Base-by-base conservation (phyloP, 2,888 invertebrate genomes). In the Andrena trimmerana region DNA sequence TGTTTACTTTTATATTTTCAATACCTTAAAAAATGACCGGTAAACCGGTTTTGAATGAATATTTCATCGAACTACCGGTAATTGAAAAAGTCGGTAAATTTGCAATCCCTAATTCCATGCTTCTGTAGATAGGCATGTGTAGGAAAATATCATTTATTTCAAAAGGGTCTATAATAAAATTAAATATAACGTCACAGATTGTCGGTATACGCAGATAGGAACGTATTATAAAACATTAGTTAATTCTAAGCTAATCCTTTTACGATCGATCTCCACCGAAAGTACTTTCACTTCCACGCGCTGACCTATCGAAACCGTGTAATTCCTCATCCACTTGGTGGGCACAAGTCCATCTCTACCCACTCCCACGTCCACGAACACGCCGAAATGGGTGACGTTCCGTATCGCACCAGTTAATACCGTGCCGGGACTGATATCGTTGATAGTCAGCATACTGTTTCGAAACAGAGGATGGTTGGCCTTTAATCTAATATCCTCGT, bases 351-450 rank as follows among this genome's bases (percentile, higher is more conserved):
- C 97, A 91, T 96, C 95, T 68, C 94, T 95, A 29, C 96, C 96
- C 0, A 97, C 96, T 0, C 98, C 98, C 86, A 97, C 96, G 92
- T 99, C 99, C 0, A 98, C 97, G 94, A 99, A 99, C 70, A 97
- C 97, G 0, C 99, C 99, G 94, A 99, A 99, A 84, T 97, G 97
- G 0, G 98, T 98, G 0, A 97, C 96, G 94, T 99, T 99, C 20
- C 95, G 96, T 0, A 99, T 97, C 1, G 96, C 96, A n/a, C 99
- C 98, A 68, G 96, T 97, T 67, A 97, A 94, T 10, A 95, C 92
- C 83, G 95, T 95, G 0, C 97, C 97, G 36, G 95, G 92, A 54
- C 92, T 94, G 3, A 98, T 92, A 90, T 97, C 97, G 0, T 96
- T 95, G 2, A 97, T 95, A 62, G 95, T 95, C 13, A 95, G 96